Base-by-base conservation (phyloP, 2,797 vertebrate species). In the Eulemur mongoz region DNA sequence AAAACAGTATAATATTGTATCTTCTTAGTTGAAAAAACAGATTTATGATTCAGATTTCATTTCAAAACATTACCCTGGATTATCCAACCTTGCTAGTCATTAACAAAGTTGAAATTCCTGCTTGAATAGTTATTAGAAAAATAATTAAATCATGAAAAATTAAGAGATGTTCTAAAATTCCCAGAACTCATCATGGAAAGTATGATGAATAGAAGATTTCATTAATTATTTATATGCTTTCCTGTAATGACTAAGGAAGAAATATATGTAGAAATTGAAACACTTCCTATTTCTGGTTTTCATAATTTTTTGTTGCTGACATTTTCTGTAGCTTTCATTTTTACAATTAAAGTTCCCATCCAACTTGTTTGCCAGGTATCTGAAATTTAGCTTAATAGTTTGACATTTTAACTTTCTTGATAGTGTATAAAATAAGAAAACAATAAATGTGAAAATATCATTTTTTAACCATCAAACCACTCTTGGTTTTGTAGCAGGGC, bases 71-170 rank as follows among this genome's bases (percentile, higher is more conserved):
- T 86, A 50, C 10, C 17, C 7, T 70, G 14, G 10, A 75, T 94
- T 90, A 87, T 78, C 11, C 18, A 85, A 20, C 4, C 4, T 84
- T 67, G 59, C 6, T 65, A 63, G 27, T 84, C n/a, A 80, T 89
- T 86, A 82, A 14, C 63, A 88, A 70, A 91, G 59, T 52, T 89
- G 43, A 94, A 89, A 97, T 94, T 95, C n/a, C 69, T 94, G 52
- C 59, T 63, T 5, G 40, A 48, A 70, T 69, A 73, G 7, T 93
- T 95, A 87, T 65, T 87, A 95, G 38, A 94, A 35, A 93, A 87
- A 94, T 92, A 20, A 92, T 76, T 93, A 96, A 92, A 52, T 89
- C 65, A 48, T 70, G 65, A 93, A 96, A 96, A 94, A 76, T 84
- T 76, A 78, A 82, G 88, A 75, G 43, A 80, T 59, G 9, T 76